Evolutionary conservation across 2,888 invertebrate species (phyloP), one percentile per base, ranked within the genome.

Genomic region (Ecdyonurus torrentis): DNA sequence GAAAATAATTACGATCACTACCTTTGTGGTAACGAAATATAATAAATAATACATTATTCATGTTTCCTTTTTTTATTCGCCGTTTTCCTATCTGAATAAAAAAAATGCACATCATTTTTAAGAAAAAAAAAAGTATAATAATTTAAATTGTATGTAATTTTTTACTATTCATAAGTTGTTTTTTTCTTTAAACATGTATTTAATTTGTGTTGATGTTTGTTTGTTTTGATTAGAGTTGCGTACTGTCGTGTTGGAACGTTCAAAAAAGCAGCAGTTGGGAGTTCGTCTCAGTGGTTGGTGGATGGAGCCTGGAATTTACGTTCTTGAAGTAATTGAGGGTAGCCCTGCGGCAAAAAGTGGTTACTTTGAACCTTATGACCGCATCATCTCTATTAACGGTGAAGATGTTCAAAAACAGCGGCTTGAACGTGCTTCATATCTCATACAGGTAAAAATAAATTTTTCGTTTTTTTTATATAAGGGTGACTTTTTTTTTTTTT

Each of bases 331-430:
- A 20, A 67, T 76, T 25, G 71, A 72, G 52, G 74, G 73, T 25
- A 73, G 75, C 63, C 68, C 74, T 59, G 77, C 76, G 3, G 71
- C 72, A 23, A 67, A 71, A 62, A 76, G 77, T 69, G 75, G 74
- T 1, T 69, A 75, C 37, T 69, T 78, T 22, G 71, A 71, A 66
- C 70, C 74, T n/a, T 75, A 76, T 66, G 77, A 78, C 68, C 69
- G 74, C 52, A 73, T 78, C 53, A 69, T 78, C 58, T 75, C 76
- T 68, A 76, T 78, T 59, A 78, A 77, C 66, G 73, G 73, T 10
- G 69, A 71, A 52, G 76, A 78, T 68, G 72, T 77, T 37, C 70
- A 73, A 0, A 71, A 72, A 65, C 74, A 73, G 24, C 71, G 73
- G n/a, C 74, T 77, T 64, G 76, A 77, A 66, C 72, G 75, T 60